Evolutionary conservation across 2,888 invertebrate genomes (phyloP), one percentile per base, ranked within the genome.

Genomic region (Metacarcinus magister): DNA sequence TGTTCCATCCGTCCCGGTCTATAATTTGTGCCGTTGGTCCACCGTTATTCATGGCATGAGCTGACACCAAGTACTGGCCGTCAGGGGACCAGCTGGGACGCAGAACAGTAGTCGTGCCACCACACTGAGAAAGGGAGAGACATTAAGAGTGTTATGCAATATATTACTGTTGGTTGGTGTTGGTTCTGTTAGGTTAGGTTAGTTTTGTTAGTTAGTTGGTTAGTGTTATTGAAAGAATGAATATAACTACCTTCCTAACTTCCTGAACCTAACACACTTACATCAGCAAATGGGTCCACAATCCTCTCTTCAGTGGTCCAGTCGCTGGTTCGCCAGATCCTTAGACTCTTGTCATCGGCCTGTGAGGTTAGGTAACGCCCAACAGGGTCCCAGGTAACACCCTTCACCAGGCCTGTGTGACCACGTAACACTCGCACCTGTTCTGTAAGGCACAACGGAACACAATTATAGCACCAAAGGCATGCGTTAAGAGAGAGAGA

Each of bases 1-100:
- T 98, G 96, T 98, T 98, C 99, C 99, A 99, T 10, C 99, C 99
- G 19, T 99, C 98, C 97, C 99, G 99, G 97, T 98, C 98, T 92
- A 99, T 99, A 97, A 99, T 99, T 98, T 99, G 99, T 0, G 99
- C 99, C 0, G 99, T 99, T 0, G 99, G 99, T 0, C 99, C 99
- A 16, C 99, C 99, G 94, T 99, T 99, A 97, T 99, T 99, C 99
- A 99, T 99, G 0, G 99, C 99, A 98, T 99, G 99, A 2, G 99
- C 99, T 0, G 99, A 99, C 39, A 99, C 98, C 96, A 99, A 98
- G 98, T 99, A 99, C 97, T 99, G 99, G 32, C 98, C 99, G 98
- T 99, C 99, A 0, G 99, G 99, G 0, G 99, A 99, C 99, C 99
- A 99, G 92, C 99, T 99, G 54, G 99, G 98, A 0, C 99, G 98